A percentile compares a stretch with the other conserved stretches of the same genome.
phyloP scores from a whole-genome alignment of 2,888 invertebrate genomes.

The Xestia sexstrigata region DNA sequence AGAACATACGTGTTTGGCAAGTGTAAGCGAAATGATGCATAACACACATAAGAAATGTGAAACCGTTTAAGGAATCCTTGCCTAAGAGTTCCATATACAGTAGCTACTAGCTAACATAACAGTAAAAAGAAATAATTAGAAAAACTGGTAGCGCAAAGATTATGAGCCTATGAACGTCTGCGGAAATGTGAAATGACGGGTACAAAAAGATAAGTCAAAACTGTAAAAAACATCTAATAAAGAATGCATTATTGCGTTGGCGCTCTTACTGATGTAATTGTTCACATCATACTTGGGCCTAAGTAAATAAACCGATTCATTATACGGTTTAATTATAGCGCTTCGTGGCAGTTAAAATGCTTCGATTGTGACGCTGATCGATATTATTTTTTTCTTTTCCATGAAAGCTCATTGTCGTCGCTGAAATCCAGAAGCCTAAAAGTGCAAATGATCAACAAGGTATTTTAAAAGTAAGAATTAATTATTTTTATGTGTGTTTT shows the following conservation, averaged over 20 bases:
- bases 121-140: slow-evolving; percentile 26
- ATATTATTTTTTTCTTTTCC: neutral
- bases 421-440: neutral
- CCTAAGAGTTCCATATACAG: slow-evolving; percentile 31
- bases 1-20: slow-evolving; percentile 30
- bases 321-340: neutral
- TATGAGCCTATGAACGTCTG: slow-evolving; percentile 12
- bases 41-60: slow-evolving; percentile 36
- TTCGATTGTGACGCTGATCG: neutral
- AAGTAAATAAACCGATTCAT: slow-evolving; percentile 8
- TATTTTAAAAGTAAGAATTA: neutral
- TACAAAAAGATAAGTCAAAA: slow-evolving; percentile 11
- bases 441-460: neutral
- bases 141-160: slow-evolving; percentile 36
- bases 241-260: slow-evolving; percentile 10
- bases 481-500: neutral
- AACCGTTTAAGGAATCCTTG: slow-evolving; percentile 44
- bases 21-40: slow-evolving; percentile 40
- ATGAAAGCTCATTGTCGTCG: neutral
- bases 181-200: slow-evolving; percentile 6
- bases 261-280: slow-evolving; percentile 4
- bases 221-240: slow-evolving; percentile 10
- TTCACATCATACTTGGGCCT: neutral
- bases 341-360: neutral
- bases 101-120: slow-evolving; percentile 22